Percentiles rank a stretch among this genome's conserved stretches.
Conservation (phyloP, 2,113 vertebrate species). For the Mustela nigripes region DNA sequence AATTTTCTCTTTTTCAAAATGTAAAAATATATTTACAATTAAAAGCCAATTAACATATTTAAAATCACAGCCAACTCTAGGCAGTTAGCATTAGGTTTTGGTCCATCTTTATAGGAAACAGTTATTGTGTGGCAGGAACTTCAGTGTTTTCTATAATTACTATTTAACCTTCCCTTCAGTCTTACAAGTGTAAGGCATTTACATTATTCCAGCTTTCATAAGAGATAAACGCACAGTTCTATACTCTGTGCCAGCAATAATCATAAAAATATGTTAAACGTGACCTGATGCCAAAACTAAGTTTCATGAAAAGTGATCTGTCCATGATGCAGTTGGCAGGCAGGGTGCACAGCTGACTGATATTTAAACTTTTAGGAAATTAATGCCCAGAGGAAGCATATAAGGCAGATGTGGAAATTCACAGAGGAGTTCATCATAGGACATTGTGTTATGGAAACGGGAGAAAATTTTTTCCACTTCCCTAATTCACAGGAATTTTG, state of each 20-base stretch:
- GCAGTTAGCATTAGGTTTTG: neutral
- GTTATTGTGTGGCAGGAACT: neutral
- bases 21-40: neutral
- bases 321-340: neutral
- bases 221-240: neutral
- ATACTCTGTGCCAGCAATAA: slow-evolving; percentile 31
- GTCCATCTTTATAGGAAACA: neutral
- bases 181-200: neutral
- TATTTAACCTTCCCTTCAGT: neutral
- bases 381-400: slow-evolving; percentile 39
- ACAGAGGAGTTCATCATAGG: neutral
- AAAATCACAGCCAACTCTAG: neutral
- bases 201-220: neutral
- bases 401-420: slow-evolving; percentile 40
- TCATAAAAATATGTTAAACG: slow-evolving; percentile 52
- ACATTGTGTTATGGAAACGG: neutral
- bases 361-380: slow-evolving; percentile 55
- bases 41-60: slow-evolving; percentile 9
- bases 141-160: slow-evolving; percentile 2
- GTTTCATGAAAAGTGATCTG: slow-evolving; percentile 37
- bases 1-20: neutral
- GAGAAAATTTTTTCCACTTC: neutral
- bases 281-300: slow-evolving; percentile 12
- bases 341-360: neutral
- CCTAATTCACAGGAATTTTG: slow-evolving; percentile 34